Conservation (phyloP, 2,888 invertebrate species). For the Eupeodes luniger region DNA sequence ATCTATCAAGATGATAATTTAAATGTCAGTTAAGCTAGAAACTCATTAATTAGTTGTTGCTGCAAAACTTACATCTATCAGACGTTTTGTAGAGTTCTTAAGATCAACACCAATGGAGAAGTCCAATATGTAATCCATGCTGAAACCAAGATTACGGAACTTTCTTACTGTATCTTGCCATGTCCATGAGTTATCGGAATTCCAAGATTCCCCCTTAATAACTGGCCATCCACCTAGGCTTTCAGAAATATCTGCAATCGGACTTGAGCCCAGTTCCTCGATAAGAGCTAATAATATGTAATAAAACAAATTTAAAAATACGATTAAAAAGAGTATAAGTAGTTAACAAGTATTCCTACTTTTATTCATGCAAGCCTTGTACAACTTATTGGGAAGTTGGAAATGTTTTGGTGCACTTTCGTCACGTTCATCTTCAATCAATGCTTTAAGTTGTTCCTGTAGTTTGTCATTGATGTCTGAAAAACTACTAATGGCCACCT, state of each 20-base stretch:
- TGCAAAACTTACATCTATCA: conserved; percentile 90
- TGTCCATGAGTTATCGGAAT: conserved; percentile 87
- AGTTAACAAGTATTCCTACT: conserved; percentile 79
- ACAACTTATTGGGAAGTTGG: conserved; percentile 83
- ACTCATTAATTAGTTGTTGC: background rate
- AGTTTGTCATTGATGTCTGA: conserved; percentile 84
- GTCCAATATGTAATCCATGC: conserved; percentile 95
- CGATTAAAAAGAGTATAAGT: background rate
- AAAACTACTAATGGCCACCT: conserved; percentile 84
- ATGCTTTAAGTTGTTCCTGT: conserved; percentile 83
- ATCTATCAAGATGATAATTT: conserved; percentile 85
- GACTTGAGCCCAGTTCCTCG: conserved; percentile 90
- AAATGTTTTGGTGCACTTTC: conserved; percentile 83
- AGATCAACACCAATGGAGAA: conserved; percentile 95
- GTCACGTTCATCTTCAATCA: conserved; percentile 82
- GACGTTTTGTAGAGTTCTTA: conserved; percentile 93
- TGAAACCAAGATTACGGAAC: conserved; percentile 92
- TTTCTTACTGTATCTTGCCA: conserved; percentile 94
- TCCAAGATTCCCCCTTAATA: conserved; percentile 91
- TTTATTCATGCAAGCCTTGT: conserved; percentile 84
- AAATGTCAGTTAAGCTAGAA: background rate
- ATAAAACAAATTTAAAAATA: background rate
- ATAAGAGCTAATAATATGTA: conserved; percentile 87
- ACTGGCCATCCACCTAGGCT: conserved; percentile 97
- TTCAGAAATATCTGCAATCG: conserved; percentile 89